Percentiles rank a stretch among this genome's conserved stretches.
phyloP scores from a whole-genome alignment of 2,797 vertebrate species.

The Buphagus erythrorhynchus region DNA sequence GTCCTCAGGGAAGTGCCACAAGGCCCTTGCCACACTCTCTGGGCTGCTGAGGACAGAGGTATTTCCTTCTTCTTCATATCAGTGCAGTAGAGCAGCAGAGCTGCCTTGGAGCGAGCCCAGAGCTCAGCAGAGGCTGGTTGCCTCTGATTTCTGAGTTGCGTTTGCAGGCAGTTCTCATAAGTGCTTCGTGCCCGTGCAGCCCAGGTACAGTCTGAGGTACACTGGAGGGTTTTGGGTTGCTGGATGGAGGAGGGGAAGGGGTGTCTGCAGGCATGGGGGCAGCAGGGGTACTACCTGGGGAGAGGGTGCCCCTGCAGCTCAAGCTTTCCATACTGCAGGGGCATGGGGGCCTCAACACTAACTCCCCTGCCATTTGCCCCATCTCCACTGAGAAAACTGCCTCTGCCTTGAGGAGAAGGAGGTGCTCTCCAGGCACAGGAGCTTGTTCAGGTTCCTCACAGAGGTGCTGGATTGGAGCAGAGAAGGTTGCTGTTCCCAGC shows the following conservation, averaged over 20 bases:
- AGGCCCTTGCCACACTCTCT: neutral
- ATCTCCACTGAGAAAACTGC: neutral
- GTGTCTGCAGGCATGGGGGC: neutral
- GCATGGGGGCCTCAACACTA: neutral
- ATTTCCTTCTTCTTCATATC: neutral
- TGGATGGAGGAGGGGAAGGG: neutral
- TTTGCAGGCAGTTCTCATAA: neutral
- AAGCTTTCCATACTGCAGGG: neutral
- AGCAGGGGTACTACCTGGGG: neutral
- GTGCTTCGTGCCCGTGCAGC: fast-evolving
- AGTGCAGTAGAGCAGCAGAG: neutral
- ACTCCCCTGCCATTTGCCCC: neutral
- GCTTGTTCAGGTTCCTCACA: neutral
- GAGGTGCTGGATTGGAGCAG: neutral
- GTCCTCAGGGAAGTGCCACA: neutral
- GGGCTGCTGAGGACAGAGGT: neutral
- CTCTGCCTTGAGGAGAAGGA: neutral
- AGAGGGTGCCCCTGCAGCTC: neutral
- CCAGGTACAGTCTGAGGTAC: fast-evolving
- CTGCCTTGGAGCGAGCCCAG: neutral
- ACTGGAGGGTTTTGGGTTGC: neutral
- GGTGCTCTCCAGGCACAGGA: neutral
- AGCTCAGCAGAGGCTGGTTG: neutral
- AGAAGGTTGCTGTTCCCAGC: neutral
- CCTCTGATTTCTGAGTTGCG: neutral